These are phyloP conservation scores for Heteractis magnifica DNA, from an alignment of 92 coral and sea anemone genomes.

Conservation along the genomic window DNA sequence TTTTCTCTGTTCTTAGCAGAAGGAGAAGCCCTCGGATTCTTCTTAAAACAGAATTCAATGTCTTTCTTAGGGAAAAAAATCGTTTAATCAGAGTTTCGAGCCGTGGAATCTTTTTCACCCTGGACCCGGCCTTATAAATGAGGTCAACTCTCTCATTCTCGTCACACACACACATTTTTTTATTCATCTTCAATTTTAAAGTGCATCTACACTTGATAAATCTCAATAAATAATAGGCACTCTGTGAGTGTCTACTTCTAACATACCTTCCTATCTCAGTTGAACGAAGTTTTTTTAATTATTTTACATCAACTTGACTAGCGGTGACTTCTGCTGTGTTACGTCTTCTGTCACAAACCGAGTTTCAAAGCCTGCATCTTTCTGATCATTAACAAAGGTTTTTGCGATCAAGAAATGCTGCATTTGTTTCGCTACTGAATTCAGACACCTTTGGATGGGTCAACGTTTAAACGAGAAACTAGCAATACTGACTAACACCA, in stretches of 20 bases:
- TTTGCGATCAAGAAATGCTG: neutral
- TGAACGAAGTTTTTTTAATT: constrained; percentile 7
- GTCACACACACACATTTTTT: constrained; percentile 10
- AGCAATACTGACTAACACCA: neutral
- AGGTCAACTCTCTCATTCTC: neutral
- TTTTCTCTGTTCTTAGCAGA: neutral
- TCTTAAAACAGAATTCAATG: neutral
- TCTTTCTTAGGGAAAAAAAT: neutral
- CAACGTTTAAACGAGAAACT: neutral
- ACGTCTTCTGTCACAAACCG: constrained; percentile 1
- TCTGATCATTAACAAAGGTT: neutral
- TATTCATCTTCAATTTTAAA: constrained; percentile 19
- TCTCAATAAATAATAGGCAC: constrained; percentile 54
- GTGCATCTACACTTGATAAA: constrained; percentile 24
- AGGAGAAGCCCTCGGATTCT: neutral
- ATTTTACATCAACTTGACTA: constrained; percentile 8
- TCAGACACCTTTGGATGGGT: neutral
- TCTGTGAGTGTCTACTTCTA: constrained; percentile 48
- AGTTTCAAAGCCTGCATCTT: constrained; percentile 8
- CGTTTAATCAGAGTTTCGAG: neutral
- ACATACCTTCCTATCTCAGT: constrained; percentile 6
- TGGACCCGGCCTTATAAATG: constrained; percentile 2
- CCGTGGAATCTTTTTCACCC: neutral
- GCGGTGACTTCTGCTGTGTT: neutral
- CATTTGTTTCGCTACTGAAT: constrained; percentile 2